phyloP scores from a whole-genome alignment of 2,113 vertebrate species.

The Gallinago paraguaiae region DNA sequence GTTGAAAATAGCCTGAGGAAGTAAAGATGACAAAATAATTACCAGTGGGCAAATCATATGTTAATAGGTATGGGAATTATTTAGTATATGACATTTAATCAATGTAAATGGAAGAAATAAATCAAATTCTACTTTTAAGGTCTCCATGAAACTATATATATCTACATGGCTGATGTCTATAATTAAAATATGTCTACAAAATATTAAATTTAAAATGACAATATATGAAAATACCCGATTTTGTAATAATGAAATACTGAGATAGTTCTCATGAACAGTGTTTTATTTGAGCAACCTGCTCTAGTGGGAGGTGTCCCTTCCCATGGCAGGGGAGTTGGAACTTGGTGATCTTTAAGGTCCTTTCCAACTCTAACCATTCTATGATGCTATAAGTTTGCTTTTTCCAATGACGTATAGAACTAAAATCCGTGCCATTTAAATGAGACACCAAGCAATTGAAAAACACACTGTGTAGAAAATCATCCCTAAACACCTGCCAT shows the following conservation, averaged over 20 bases:
- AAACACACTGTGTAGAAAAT: background rate
- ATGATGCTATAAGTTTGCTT: background rate
- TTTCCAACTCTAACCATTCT: no score
- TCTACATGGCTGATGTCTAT: background rate
- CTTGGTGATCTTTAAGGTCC: no score
- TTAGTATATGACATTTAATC: constrained; percentile 66
- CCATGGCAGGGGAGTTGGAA: no score
- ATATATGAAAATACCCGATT: constrained; percentile 40
- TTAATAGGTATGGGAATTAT: constrained; percentile 59
- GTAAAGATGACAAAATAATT: constrained; percentile 74
- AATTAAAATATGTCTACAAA: background rate
- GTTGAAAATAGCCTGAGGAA: constrained; percentile 74
- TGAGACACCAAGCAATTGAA: background rate
- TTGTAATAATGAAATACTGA: constrained; percentile 3
- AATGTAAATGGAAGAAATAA: constrained; percentile 42
- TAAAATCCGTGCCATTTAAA: background rate
- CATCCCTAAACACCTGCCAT: background rate
- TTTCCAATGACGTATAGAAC: background rate
- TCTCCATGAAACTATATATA: background rate
- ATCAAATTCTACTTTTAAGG: constrained; percentile 38
- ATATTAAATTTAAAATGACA: background rate
- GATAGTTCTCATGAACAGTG: background rate
- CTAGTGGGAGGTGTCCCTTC: no score
- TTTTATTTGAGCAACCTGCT: background rate
- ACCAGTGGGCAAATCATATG: constrained; percentile 60